Evolutionary conservation across 2,113 vertebrate species (phyloP).

Genomic region (Alouatta palliata): DNA sequence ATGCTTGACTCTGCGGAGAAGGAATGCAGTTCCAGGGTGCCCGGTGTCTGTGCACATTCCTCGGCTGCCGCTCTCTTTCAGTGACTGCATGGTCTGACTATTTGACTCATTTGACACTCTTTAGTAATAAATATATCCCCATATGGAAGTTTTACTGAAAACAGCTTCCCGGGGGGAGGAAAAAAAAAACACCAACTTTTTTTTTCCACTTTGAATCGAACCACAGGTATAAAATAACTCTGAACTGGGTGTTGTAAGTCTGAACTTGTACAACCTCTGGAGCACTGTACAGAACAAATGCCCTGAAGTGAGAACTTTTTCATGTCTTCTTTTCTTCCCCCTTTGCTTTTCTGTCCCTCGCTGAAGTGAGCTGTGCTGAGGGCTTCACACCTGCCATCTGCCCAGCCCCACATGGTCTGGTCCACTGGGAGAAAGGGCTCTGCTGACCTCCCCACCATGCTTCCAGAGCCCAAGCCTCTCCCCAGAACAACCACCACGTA

Average conservation of each 20-base stretch:
- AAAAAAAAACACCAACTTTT: background rate
- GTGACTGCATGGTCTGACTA: conserved; percentile 19
- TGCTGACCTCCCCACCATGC: fast-evolving
- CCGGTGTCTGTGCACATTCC: background rate
- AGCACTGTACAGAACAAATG: background rate
- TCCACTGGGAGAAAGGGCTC: background rate
- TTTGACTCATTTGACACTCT: background rate
- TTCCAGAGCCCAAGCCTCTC: too few species aligned
- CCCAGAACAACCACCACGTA: fast-evolving
- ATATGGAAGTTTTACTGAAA: conserved; percentile 42
- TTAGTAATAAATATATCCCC: background rate
- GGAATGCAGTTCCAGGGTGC: background rate
- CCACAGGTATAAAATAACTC: background rate
- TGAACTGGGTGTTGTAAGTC: background rate
- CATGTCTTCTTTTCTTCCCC: background rate
- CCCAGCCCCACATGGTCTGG: fast-evolving
- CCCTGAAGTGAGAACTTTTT: fast-evolving
- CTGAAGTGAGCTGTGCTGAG: too few species aligned
- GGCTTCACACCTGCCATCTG: background rate
- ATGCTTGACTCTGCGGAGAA: background rate
- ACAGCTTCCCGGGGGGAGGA: background rate
- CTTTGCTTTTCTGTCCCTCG: background rate
- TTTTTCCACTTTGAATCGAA: background rate
- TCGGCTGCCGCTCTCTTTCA: background rate
- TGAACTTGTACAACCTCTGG: background rate